phyloP scores from a whole-genome alignment of 2,113 vertebrate genomes.

The Anarhynchus alexandrinus region DNA sequence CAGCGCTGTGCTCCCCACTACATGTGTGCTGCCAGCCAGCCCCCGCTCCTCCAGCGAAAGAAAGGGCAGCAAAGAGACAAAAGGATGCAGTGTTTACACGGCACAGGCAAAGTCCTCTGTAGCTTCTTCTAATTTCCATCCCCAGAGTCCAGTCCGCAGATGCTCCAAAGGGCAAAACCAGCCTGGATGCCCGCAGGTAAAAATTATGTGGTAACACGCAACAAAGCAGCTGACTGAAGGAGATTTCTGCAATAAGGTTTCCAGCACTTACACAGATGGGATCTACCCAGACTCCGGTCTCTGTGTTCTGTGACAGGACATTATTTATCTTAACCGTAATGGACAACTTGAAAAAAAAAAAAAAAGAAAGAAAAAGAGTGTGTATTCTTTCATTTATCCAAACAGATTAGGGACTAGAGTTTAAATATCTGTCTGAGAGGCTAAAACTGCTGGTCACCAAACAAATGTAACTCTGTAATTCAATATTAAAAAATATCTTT shows the following conservation, averaged over 20 bases:
- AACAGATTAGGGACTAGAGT: not conserved
- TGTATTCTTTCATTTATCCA: not conserved
- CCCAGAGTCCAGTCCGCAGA: not conserved
- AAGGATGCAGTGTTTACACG: not conserved
- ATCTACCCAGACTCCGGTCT: not conserved
- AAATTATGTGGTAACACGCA: not conserved
- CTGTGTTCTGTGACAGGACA: not conserved
- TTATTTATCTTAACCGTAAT: constrained; percentile 3
- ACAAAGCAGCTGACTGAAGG: constrained; percentile 19
- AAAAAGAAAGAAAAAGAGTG: no score
- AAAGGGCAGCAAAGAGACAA: not conserved
- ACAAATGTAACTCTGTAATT: not conserved
- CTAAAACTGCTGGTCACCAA: not conserved
- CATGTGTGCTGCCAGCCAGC: not conserved
- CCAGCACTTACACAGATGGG: not conserved
- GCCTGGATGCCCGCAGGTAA: constrained; percentile 15
- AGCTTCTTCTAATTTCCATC: not conserved
- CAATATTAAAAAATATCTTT: not conserved
- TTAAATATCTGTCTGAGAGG: not conserved
- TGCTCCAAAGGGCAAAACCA: not conserved
- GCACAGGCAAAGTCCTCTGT: not conserved
- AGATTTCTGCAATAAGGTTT: constrained; percentile 31
- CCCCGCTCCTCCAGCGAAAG: not conserved
- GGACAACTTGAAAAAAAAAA: not conserved
- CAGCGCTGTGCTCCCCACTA: not conserved